Conservation (phyloP, 1,140 invertebrate species). For the Philotrypesis tridentata region DNA sequence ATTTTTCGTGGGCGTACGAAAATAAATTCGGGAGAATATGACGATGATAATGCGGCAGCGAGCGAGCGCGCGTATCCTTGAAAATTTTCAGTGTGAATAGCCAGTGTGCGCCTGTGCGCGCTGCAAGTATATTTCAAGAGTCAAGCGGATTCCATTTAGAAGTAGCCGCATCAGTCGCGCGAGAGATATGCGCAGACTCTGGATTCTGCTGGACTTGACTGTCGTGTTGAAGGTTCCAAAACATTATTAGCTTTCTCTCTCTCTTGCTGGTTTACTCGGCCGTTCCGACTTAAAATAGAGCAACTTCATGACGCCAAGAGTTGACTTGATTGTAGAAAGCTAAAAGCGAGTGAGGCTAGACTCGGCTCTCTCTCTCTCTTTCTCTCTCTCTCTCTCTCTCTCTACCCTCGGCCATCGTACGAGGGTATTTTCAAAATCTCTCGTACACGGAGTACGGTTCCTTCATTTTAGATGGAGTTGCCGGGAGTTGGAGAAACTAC, state of each 20-base stretch:
- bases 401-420: too few species aligned
- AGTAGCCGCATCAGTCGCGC: not conserved
- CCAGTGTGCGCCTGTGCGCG: too few species aligned
- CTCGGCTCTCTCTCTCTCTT: too few species aligned
- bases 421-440: too few species aligned
- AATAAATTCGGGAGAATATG: not conserved
- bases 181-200: not conserved
- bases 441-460: too few species aligned
- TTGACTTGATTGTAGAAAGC: not conserved
- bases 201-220: conserved; percentile 26
- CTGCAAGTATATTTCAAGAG: not conserved
- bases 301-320: not conserved
- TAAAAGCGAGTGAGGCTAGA: not conserved
- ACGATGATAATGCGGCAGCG: too few species aligned
- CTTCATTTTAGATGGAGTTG: too few species aligned
- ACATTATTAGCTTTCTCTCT: conserved; percentile 26
- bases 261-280: not conserved
- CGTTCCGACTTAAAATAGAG: conserved; percentile 28
- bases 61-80: not conserved
- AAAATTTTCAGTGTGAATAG: not conserved
- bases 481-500: too few species aligned
- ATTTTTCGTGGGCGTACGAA: not conserved
- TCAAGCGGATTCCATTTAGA: not conserved
- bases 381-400: too few species aligned
- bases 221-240: conserved; percentile 13